Base-by-base conservation (phyloP, 2,888 invertebrate genomes). In the Cantharis rufa region DNA sequence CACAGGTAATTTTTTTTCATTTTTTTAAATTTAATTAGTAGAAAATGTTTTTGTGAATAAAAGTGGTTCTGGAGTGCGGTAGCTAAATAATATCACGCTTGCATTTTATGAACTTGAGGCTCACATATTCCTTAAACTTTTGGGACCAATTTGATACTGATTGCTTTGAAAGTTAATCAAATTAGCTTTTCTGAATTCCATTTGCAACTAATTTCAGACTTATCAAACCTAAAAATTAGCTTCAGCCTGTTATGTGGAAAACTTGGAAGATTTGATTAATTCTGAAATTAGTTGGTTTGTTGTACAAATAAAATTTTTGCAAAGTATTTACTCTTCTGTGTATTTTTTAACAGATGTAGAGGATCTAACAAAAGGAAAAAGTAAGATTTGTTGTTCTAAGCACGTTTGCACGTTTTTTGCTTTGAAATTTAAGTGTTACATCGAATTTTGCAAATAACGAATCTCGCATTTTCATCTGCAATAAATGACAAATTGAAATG, bases 321-420 rank as follows among this genome's bases (percentile, higher is more conserved):
- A 15, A 32, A n/a, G 7, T 48, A 76, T 75, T 71, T 73, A 78
- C 72, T 79, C 72, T 75, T 70, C 79, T 76, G 75, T 77, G 72
- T 77, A 77, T 79, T 75, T 64, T 66, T 80, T 78, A 72, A 70
- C 80, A 85, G 85, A 48, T 48, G 48, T 48, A 84, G 81, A 80
- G 84, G 85, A 81, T 81, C 81, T 83, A 85, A 84, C 80, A 83
- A 18, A 83, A 83, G 83, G 82, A 84, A 82, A 82, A 82, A 76
- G 81, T 82, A 82, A 81, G 82, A 70, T 27, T 71, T 71, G 24
- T 7, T 13, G 21, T 72, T 69, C 61, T 69, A 18, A 62, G 73
- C 77, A 71, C 73, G 73, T 18, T 18, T 63, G 63, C 16, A 63
- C 13, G 16, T 63, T 63, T 18, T 21, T 63, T 21, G 16, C 10